Evolutionary conservation across 1,140 invertebrate species (phyloP).

Genomic region (Tribolium madens): DNA sequence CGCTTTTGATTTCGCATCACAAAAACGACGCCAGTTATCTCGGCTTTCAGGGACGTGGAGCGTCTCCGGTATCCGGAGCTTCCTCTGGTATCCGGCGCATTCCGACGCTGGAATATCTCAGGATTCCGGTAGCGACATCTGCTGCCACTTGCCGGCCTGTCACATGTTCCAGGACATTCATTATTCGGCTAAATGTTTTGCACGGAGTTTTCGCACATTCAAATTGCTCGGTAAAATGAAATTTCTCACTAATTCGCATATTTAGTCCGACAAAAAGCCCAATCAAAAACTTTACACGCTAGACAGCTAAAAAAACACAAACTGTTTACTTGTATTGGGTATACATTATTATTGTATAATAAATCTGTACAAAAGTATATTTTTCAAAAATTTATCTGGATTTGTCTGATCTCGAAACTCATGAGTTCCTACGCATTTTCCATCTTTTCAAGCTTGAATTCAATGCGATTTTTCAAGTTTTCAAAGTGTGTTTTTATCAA

Average conservation of each 20-base stretch:
- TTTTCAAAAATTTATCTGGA: too few species aligned
- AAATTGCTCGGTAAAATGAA: constrained; percentile 8
- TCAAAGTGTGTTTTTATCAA: too few species aligned
- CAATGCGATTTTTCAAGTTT: too few species aligned
- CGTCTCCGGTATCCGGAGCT: constrained; percentile 33
- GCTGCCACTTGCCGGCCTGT: constrained; percentile 42
- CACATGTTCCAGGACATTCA: constrained; percentile 44
- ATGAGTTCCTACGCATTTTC: too few species aligned
- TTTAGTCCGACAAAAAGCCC: neutral
- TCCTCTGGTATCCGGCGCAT: constrained; percentile 26
- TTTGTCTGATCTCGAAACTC: too few species aligned
- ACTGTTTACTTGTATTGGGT: too few species aligned
- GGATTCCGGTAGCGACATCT: constrained; percentile 43
- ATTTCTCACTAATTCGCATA: constrained; percentile 8
- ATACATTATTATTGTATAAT: too few species aligned
- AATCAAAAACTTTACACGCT: neutral
- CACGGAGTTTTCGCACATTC: constrained; percentile 20
- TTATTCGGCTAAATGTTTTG: constrained; percentile 38
- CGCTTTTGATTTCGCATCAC: constrained; percentile 29
- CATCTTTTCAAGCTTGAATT: too few species aligned
- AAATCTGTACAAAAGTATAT: too few species aligned
- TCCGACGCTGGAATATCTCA: constrained; percentile 40
- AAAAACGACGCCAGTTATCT: constrained; percentile 30
- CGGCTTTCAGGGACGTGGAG: constrained; percentile 6
- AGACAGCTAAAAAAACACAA: too few species aligned